Conservation (phyloP, 2,888 invertebrate species). For the Nipponacmea schrenckii region DNA sequence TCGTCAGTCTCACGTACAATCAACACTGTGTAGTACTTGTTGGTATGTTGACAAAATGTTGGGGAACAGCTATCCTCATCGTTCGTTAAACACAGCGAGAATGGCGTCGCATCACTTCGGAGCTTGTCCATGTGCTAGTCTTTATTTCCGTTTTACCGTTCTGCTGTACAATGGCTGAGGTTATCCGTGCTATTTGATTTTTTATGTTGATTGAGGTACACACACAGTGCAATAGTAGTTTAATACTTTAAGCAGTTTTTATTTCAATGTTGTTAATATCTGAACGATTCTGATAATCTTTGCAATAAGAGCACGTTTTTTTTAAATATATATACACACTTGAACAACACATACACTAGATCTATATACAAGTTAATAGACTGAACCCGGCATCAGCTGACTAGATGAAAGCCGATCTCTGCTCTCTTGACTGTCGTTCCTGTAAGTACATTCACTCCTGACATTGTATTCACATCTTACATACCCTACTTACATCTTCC, state of each 20-base stretch:
- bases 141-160: background rate
- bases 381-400: background rate
- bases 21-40: background rate
- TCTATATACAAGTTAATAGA: too few species aligned
- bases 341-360: too few species aligned
- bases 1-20: background rate
- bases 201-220: too few species aligned
- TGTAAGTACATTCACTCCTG: slow-evolving; percentile 1
- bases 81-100: slow-evolving; percentile 5
- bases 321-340: too few species aligned
- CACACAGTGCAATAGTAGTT: too few species aligned
- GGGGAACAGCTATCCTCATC: background rate
- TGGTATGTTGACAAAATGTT: background rate
- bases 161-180: too few species aligned
- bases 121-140: slow-evolving; percentile 9
- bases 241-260: too few species aligned
- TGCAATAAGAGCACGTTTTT: too few species aligned
- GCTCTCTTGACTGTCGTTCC: slow-evolving; percentile 6
- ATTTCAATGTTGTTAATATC: too few species aligned
- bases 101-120: slow-evolving; percentile 1
- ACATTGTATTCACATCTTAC: background rate
- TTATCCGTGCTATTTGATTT: too few species aligned
- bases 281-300: too few species aligned
- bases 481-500: background rate
- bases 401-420: slow-evolving; percentile 4